Base-by-base conservation (phyloP, 2,888 invertebrate genomes). In the Malachius bipustulatus region DNA sequence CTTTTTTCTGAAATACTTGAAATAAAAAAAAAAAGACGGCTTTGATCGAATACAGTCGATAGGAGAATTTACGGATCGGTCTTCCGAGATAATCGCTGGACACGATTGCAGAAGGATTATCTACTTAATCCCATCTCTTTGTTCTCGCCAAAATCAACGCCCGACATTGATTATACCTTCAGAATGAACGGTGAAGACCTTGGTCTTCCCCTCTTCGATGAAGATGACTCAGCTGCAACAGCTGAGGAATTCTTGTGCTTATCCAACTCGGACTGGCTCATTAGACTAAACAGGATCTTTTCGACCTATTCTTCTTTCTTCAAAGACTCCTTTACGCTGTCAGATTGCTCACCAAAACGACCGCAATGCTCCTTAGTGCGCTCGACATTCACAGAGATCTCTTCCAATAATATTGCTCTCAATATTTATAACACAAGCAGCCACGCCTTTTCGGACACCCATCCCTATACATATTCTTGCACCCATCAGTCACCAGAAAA, bases 81-180 rank as follows among this genome's bases (percentile, higher is more conserved):
- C 9, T 30, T 30, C 16, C 14, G 10, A 10, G 31, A 15, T 12
- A 4, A 30, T 10, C 13, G 30, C 13, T 30, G 30, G 30, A 30
- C 30, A 4, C 30, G 30, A 4, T 4, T 10, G 13, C 30, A 30
- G 10, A 30, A 30, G 13, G 30, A 30, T 14, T 10, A 4, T 11
- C 30, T 30, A 4, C 3, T 30, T 13, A 30, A 30, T 12, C 30
- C 30, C n/a, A 14, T 30, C 13, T n/a, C 16, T 12, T 13, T 30
- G 10, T 30, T 16, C 31, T 12, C 31, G 15, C 31, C 31, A 9
- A 16, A 30, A 30, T 30, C 31, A 6, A 30, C 31, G 15, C 31
- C 31, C 13, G 31, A 30, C 15, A 15, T 30, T 11, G 31, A 30
- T 10, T 30, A 14, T 15, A 30, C 31, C 15, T 30, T 30, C 31